Conservation (phyloP, 2,888 invertebrate genomes). For the Fabriciana adippe region DNA sequence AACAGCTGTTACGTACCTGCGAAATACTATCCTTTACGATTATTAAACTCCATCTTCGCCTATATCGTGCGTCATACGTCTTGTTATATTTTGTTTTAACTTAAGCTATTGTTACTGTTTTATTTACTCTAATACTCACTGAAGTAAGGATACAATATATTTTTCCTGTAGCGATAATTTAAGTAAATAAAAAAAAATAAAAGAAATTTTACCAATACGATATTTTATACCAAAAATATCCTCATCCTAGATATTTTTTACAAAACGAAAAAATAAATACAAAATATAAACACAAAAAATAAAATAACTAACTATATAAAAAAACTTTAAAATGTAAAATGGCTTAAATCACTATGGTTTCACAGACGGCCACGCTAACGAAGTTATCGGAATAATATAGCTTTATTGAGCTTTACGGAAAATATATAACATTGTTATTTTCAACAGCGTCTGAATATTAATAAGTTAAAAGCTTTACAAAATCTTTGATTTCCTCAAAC, state of each 20-base stretch:
- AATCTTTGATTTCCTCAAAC: not conserved
- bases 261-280: too few species aligned
- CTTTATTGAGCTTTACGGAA: constrained; percentile 7
- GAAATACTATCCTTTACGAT: constrained; percentile 21
- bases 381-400: not conserved
- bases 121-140: not conserved
- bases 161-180: too few species aligned
- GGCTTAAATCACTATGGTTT: too few species aligned
- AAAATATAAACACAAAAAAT: too few species aligned
- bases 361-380: too few species aligned
- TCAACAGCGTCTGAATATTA: constrained; percentile 1
- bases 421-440: not conserved
- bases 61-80: not conserved
- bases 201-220: too few species aligned
- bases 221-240: too few species aligned
- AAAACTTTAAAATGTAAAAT: too few species aligned
- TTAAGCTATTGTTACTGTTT: not conserved
- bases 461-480: not conserved
- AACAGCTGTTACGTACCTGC: constrained; percentile 18
- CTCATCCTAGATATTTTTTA: too few species aligned
- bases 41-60: constrained; percentile 19
- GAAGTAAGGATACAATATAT: too few species aligned
- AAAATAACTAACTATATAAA: too few species aligned
- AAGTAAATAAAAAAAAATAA: too few species aligned
- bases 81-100: constrained; percentile 1